Percentiles rank a stretch among this genome's conserved stretches.
These are phyloP conservation scores for Pipistrellus pipistrellus DNA, from an alignment of 2,797 vertebrate genomes.

Conservation along the genomic window DNA sequence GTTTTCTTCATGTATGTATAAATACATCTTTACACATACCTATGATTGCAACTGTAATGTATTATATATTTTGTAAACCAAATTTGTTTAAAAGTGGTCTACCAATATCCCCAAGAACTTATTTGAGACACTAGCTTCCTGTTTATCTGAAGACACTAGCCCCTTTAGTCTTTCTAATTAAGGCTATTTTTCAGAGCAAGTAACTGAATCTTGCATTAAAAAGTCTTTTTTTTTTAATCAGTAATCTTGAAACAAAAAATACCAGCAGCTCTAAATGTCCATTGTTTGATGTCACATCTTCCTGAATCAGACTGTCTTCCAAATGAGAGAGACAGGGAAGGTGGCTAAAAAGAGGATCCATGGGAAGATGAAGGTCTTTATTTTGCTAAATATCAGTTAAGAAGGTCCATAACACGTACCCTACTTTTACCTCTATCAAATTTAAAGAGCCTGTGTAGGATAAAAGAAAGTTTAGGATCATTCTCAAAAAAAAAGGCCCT, in stretches of 20 bases:
- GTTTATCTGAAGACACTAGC: not conserved
- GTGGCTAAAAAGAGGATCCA: not conserved
- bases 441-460: not conserved
- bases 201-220: conserved; percentile 32
- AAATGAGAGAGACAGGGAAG: not conserved
- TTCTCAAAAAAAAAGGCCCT: not conserved
- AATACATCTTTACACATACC: not conserved
- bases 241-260: conserved; percentile 2
- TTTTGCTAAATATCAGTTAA: conserved; percentile 34
- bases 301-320: not conserved
- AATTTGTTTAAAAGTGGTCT: not conserved
- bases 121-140: not conserved
- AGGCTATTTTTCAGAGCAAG: conserved; percentile 46
- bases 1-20: not conserved
- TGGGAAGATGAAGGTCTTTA: not conserved
- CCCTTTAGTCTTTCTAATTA: not conserved
- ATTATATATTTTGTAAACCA: not conserved
- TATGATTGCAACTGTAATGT: not conserved
- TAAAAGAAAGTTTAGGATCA: conserved; percentile 5
- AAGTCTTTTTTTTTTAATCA: conserved; percentile 41
- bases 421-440: not conserved
- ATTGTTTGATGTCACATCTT: not conserved
- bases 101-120: not conserved
- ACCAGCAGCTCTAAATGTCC: not conserved
- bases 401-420: not conserved